A percentile compares a stretch with the other conserved stretches of the same genome.
Conservation (phyloP, 1,140 invertebrate genomes). For the Drosophila elegans region DNA sequence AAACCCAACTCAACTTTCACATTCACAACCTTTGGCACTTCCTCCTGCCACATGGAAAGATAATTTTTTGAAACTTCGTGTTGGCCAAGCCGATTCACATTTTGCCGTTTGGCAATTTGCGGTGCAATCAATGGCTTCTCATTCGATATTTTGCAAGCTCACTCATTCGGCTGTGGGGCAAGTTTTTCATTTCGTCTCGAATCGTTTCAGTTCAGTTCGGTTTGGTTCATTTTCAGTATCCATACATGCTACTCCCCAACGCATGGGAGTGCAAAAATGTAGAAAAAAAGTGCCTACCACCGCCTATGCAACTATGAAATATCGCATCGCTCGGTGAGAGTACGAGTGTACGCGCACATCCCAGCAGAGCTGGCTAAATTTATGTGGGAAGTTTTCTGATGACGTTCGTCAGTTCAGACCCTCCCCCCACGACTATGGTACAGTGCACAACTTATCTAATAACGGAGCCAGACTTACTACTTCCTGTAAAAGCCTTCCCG, state of each 20-base stretch:
- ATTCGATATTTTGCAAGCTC: conserved; percentile 53
- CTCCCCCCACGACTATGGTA: conserved; percentile 1
- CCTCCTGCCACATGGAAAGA: conserved; percentile 30
- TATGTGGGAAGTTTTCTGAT: conserved; percentile 71
- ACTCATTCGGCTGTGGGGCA: conserved; percentile 41
- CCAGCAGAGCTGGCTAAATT: conserved; percentile 63
- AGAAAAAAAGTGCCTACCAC: conserved; percentile 20
- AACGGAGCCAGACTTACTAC: conserved; percentile 49
- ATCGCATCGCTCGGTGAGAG: conserved; percentile 41
- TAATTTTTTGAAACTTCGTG: conserved; percentile 19
- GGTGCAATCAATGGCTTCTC: conserved; percentile 52
- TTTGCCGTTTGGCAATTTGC: conserved; percentile 42
- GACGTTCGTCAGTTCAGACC: conserved; percentile 38
- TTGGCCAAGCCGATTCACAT: conserved; percentile 30
- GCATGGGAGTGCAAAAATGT: conserved; percentile 36
- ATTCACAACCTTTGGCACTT: conserved; percentile 75
- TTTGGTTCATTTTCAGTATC: conserved; percentile 29
- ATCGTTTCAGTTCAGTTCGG: conserved; percentile 14
- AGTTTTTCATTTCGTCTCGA: conserved; percentile 19
- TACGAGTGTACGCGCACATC: conserved; percentile 13
- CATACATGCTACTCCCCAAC: conserved; percentile 23
- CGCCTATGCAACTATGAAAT: conserved; percentile 59
- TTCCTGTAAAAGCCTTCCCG: conserved; percentile 47
- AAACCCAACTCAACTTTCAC: conserved; percentile 66
- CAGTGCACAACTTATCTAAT: conserved; percentile 68